Percentiles rank a stretch among this genome's conserved stretches.
These are phyloP conservation scores for Eulemur rubriventer DNA, from an alignment of 2,797 vertebrate genomes.

Conservation along the genomic window DNA sequence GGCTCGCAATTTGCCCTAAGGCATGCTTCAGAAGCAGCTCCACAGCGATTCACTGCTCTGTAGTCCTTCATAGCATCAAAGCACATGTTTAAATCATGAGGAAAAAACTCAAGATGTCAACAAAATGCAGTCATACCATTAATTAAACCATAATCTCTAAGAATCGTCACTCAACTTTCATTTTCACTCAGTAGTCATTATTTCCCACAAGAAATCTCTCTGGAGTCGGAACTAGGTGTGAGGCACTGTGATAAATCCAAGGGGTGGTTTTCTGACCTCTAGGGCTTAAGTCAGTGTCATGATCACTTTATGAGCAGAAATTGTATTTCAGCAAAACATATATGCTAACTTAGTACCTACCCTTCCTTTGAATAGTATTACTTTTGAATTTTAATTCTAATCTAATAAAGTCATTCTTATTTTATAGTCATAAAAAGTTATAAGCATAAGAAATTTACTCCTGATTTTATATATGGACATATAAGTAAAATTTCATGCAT, in stretches of 20 bases:
- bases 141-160: background rate
- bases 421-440: background rate
- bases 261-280: background rate
- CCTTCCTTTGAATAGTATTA: background rate
- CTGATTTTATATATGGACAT: background rate
- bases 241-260: background rate
- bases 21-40: background rate
- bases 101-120: background rate
- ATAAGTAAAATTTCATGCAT: background rate
- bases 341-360: background rate
- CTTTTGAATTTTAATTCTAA: background rate
- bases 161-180: background rate
- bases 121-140: background rate
- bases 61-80: background rate
- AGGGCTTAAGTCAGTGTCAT: background rate
- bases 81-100: slow-evolving; percentile 12
- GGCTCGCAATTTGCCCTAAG: background rate
- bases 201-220: slow-evolving; percentile 6
- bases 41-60: background rate
- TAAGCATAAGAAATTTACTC: background rate
- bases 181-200: slow-evolving; percentile 3
- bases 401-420: background rate
- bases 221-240: background rate
- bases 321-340: background rate
- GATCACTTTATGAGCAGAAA: background rate